A percentile compares a stretch with the other conserved stretches of the same genome.
phyloP scores from a whole-genome alignment of 2,113 vertebrate species.

The Heterotis niloticus region DNA sequence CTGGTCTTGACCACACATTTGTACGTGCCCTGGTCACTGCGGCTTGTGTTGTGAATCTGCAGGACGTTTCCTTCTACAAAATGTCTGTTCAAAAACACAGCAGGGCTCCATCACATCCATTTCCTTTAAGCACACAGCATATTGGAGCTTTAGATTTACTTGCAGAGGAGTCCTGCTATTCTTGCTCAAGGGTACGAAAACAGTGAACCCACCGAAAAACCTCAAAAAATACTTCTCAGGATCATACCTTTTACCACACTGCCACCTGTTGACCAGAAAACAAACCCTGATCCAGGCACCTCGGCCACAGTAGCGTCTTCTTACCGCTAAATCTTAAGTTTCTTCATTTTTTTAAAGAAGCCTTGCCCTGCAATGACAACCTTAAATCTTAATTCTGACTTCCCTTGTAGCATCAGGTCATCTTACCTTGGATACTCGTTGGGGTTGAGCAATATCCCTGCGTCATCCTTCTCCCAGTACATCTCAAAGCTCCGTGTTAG shows the following conservation, averaged over 20 bases:
- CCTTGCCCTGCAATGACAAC: too few species aligned
- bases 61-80: constrained; percentile 70
- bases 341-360: too few species aligned
- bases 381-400: too few species aligned
- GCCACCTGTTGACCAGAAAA: too few species aligned
- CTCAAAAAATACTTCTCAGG: background rate
- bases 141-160: too few species aligned
- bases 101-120: background rate
- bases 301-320: too few species aligned
- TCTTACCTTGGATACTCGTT: constrained; percentile 73
- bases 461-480: constrained; percentile 80
- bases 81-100: constrained; percentile 50
- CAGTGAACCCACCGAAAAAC: background rate
- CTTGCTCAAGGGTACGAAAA: background rate
- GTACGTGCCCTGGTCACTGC: constrained; percentile 77
- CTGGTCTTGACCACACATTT: constrained; percentile 73
- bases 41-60: constrained; percentile 74
- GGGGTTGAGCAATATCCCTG: constrained; percentile 65
- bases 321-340: too few species aligned
- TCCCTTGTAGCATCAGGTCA: background rate
- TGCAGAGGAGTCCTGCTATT: too few species aligned
- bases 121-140: too few species aligned
- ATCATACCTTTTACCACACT: too few species aligned
- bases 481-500: constrained; percentile 76
- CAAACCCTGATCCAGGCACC: too few species aligned